phyloP scores from a whole-genome alignment of 1,140 invertebrate genomes.

The Bombus consobrinus region DNA sequence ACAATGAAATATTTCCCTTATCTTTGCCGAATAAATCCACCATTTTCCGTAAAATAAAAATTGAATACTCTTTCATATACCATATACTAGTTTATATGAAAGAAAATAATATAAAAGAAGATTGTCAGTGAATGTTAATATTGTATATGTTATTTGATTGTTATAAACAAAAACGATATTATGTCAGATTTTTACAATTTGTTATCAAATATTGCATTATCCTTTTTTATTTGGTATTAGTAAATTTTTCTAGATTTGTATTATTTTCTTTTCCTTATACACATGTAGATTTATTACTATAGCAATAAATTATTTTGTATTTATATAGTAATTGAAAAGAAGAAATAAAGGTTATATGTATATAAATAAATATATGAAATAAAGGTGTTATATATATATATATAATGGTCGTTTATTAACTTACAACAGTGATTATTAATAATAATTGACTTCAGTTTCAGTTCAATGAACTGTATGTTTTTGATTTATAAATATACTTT shows the following conservation, averaged over 20 bases:
- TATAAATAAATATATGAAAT: not conserved
- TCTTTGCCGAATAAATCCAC: slow-evolving; percentile 56
- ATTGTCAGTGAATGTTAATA: too few relatives aligned
- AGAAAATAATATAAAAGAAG: too few relatives aligned
- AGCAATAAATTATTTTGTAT: too few relatives aligned
- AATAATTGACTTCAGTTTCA: not conserved
- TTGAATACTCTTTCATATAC: too few relatives aligned
- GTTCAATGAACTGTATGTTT: not conserved
- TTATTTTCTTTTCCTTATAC: too few relatives aligned
- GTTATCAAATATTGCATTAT: not conserved
- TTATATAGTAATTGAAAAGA: too few relatives aligned
- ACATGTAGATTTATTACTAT: too few relatives aligned
- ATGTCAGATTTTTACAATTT: slow-evolving; percentile 3
- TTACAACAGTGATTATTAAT: not conserved
- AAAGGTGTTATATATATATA: not conserved
- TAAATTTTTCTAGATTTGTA: not conserved
- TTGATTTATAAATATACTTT: not conserved
- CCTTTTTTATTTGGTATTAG: not conserved
- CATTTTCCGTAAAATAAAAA: slow-evolving; percentile 39
- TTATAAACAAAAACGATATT: too few relatives aligned
- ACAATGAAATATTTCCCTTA: slow-evolving; percentile 68
- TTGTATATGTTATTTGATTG: not conserved
- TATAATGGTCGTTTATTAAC: not conserved
- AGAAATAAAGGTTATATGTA: too few relatives aligned
- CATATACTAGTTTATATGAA: too few relatives aligned